These are phyloP conservation scores for Chelonus formosanus DNA, from an alignment of 2,888 invertebrate genomes.

Conservation along the genomic window DNA sequence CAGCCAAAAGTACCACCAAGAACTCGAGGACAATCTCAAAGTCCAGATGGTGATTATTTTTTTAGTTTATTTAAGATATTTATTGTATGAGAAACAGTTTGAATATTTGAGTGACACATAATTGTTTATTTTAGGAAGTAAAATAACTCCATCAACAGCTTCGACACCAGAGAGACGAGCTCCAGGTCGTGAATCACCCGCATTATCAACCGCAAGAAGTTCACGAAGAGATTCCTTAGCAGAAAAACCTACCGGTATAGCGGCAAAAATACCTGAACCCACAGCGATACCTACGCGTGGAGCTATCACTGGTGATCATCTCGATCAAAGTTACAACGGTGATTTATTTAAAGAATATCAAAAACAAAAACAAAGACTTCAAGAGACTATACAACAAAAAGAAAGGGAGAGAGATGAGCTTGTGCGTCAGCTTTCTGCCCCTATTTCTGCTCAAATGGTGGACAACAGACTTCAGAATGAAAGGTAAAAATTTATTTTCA, in stretches of 20 bases:
- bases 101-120: too few relatives aligned
- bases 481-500: slow-evolving; percentile 61
- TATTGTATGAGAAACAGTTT: not conserved
- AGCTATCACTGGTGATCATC: slow-evolving; percentile 58
- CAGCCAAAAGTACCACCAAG: slow-evolving; percentile 62
- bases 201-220: slow-evolving; percentile 75
- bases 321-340: slow-evolving; percentile 69
- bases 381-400: slow-evolving; percentile 68
- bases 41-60: slow-evolving; percentile 64
- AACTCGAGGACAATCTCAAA: slow-evolving; percentile 65
- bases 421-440: slow-evolving; percentile 65
- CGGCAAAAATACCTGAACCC: slow-evolving; percentile 61
- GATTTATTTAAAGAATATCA: slow-evolving; percentile 85
- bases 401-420: slow-evolving; percentile 69
- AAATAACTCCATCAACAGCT: slow-evolving; percentile 66
- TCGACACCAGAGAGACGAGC: slow-evolving; percentile 75
- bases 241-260: slow-evolving; percentile 65
- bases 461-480: slow-evolving; percentile 67
- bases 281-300: slow-evolving; percentile 49
- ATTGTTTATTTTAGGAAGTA: slow-evolving; percentile 45
- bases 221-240: slow-evolving; percentile 73
- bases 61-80: not conserved
- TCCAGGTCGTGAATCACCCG: slow-evolving; percentile 72
- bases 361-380: slow-evolving; percentile 76
- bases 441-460: slow-evolving; percentile 55